These are phyloP conservation scores for Anthopleura sola DNA, from an alignment of 64 coral and sea anemone genomes.

Conservation along the genomic window DNA sequence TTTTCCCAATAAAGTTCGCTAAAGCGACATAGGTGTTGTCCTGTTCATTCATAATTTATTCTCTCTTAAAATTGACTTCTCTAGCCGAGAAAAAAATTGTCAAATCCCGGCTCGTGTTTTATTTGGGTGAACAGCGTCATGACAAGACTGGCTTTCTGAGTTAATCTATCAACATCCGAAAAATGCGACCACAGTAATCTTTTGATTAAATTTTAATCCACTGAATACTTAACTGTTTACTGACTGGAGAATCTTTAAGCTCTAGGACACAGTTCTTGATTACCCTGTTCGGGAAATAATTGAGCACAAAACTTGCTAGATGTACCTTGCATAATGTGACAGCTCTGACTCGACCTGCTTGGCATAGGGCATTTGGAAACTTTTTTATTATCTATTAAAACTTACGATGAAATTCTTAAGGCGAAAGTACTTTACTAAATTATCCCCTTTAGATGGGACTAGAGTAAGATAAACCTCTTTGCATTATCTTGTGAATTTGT, in stretches of 20 bases:
- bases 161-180: conserved; percentile 56
- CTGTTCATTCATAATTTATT: neutral
- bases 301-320: neutral
- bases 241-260: neutral
- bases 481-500: conserved; percentile 7
- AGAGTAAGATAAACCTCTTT: conserved; percentile 16
- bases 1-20: too few species aligned
- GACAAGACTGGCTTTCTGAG: conserved; percentile 3
- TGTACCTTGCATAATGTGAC: neutral
- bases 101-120: neutral
- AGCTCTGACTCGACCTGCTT: neutral
- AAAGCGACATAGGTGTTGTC: neutral
- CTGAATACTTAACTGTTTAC: conserved; percentile 59
- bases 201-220: conserved; percentile 75
- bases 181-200: conserved; percentile 67
- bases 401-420: neutral
- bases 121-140: neutral
- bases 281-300: neutral
- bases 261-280: conserved; percentile 12
- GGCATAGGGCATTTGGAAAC: neutral
- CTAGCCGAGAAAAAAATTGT: neutral
- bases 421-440: neutral
- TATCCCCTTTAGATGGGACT: neutral
- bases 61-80: neutral
- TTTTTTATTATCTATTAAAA: neutral